phyloP scores from a whole-genome alignment of 2,888 invertebrate genomes.

The Steinernema scapterisci region DNA sequence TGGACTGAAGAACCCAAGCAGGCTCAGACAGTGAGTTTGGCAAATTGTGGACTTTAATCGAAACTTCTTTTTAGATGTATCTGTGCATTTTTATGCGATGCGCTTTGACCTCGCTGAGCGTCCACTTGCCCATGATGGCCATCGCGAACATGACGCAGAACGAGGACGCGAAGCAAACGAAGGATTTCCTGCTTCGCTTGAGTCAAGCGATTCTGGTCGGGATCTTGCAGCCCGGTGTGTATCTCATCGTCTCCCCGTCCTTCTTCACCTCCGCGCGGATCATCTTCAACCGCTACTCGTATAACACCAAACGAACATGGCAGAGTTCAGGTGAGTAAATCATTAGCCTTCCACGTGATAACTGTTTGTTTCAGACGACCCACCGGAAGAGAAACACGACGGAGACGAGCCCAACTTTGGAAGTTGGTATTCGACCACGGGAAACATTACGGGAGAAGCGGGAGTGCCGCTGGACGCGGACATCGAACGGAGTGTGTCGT shows the following conservation, averaged over 20 bases:
- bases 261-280: slow-evolving; percentile 17
- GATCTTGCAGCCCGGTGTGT: slow-evolving; percentile 33
- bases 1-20: slow-evolving; percentile 31
- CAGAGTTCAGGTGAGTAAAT: slow-evolving; percentile 42
- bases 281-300: slow-evolving; percentile 34
- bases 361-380: slow-evolving; percentile 41
- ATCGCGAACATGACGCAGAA: slow-evolving; percentile 33
- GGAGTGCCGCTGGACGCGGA: slow-evolving; percentile 45
- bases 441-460: slow-evolving; percentile 44
- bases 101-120: slow-evolving; percentile 17
- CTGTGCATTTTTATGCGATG: slow-evolving; percentile 38
- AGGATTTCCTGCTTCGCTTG: slow-evolving; percentile 36
- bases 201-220: slow-evolving; percentile 36
- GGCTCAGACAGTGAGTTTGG: slow-evolving; percentile 40
- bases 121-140: slow-evolving; percentile 38
- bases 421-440: slow-evolving; percentile 40
- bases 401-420: slow-evolving; percentile 38
- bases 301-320: slow-evolving; percentile 42
- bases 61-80: slow-evolving; percentile 33
- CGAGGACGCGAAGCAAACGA: not conserved
- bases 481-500: slow-evolving; percentile 44
- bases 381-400: slow-evolving; percentile 35
- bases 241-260: slow-evolving; percentile 34
- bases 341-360: not conserved
- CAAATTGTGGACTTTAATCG: slow-evolving; percentile 34